Evolutionary conservation across 2,888 invertebrate species (phyloP).

Genomic region (Acronicta leporina): DNA sequence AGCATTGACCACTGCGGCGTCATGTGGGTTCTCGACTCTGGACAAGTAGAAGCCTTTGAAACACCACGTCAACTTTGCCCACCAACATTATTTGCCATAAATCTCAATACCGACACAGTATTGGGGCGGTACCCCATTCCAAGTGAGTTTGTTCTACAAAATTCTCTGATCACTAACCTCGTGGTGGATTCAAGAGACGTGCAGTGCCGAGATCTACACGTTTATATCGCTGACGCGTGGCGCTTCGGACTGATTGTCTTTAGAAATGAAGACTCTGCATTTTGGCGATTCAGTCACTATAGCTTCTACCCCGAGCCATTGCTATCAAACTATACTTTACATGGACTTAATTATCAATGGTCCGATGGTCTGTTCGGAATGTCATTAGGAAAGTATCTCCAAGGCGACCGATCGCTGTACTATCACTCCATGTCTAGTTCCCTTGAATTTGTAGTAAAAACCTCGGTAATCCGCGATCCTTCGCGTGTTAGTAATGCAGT

Average conservation of each 20-base stretch:
- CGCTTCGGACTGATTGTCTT: constrained; percentile 91
- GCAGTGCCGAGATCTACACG: constrained; percentile 90
- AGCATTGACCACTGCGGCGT: constrained; percentile 93
- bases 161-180: constrained; percentile 92
- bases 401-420: constrained; percentile 91
- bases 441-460: constrained; percentile 92
- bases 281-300: constrained; percentile 92
- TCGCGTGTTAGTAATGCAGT: constrained; percentile 75
- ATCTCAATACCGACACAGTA: constrained; percentile 91
- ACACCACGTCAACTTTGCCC: constrained; percentile 91
- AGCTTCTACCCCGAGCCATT: constrained; percentile 93
- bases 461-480: constrained; percentile 92
- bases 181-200: constrained; percentile 90
- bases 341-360: constrained; percentile 94
- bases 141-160: constrained; percentile 90
- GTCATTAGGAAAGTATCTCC: constrained; percentile 90
- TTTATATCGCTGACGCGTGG: constrained; percentile 92
- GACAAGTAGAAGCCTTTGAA: constrained; percentile 92
- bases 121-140: constrained; percentile 91
- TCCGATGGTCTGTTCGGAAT: constrained; percentile 94
- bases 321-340: constrained; percentile 92
- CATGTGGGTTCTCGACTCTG: constrained; percentile 95
- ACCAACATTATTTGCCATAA: constrained; percentile 93
- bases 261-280: constrained; percentile 88
- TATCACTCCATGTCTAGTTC: constrained; percentile 96